phyloP scores from a whole-genome alignment of 2,888 invertebrate species.

The Chydorus sphaericus region DNA sequence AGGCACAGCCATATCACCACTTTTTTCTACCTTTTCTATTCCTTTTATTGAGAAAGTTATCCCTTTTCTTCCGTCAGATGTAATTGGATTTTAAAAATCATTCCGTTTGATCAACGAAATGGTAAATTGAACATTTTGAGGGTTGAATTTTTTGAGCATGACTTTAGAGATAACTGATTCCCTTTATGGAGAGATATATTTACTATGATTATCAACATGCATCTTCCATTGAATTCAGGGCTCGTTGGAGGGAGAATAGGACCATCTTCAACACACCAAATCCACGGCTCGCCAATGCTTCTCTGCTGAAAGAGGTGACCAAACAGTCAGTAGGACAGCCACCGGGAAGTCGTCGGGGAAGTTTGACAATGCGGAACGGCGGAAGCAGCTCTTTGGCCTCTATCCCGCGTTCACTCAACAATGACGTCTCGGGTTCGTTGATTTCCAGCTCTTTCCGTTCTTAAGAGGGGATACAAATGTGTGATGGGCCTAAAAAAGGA shows the following conservation, averaged over 20 bases:
- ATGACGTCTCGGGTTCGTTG: background rate
- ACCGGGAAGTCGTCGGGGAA: slow-evolving; percentile 40
- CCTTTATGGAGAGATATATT: too few species aligned
- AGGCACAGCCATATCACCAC: too few species aligned
- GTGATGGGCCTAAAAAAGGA: too few species aligned
- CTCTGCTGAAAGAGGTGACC: slow-evolving; percentile 21
- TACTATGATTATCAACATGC: too few species aligned
- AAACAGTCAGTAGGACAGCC: background rate
- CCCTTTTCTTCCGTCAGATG: too few species aligned
- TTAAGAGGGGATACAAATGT: too few species aligned
- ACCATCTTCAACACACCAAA: slow-evolving; percentile 90
- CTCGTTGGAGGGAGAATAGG: slow-evolving; percentile 78
- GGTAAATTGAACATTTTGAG: background rate
- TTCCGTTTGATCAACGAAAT: background rate
- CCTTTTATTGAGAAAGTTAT: too few species aligned
- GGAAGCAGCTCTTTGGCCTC: slow-evolving; percentile 75
- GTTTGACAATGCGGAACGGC: slow-evolving; percentile 46
- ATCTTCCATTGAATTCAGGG: slow-evolving; percentile 50
- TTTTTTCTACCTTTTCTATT: too few species aligned
- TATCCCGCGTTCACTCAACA: slow-evolving; percentile 30
- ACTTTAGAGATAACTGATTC: too few species aligned
- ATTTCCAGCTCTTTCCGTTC: too few species aligned
- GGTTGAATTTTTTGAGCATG: too few species aligned
- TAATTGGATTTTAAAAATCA: too few species aligned
- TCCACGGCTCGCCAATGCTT: slow-evolving; percentile 78